phyloP scores from a whole-genome alignment of 2,113 vertebrate species.

The Anolis carolinensis region DNA sequence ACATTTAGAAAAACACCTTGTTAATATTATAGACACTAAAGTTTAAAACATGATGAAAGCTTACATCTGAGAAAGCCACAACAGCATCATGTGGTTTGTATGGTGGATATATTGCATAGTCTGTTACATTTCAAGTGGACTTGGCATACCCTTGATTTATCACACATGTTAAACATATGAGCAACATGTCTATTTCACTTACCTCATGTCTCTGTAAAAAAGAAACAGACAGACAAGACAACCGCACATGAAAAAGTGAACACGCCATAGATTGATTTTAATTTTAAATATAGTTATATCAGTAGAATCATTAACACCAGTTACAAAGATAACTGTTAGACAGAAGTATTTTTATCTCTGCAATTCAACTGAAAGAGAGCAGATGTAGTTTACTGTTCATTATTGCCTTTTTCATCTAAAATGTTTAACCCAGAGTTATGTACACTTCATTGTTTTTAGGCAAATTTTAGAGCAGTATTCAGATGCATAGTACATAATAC shows the following conservation, averaged over 20 bases:
- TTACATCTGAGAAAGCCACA: slow-evolving; percentile 29
- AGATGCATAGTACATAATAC: neutral
- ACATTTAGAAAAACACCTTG: slow-evolving; percentile 34
- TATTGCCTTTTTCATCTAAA: slow-evolving; percentile 49
- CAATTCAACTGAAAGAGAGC: slow-evolving; percentile 44
- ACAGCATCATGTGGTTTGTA: slow-evolving; percentile 52
- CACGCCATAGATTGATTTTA: slow-evolving; percentile 55
- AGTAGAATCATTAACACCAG: slow-evolving; percentile 44
- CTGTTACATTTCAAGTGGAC: slow-evolving; percentile 54
- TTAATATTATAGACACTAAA: slow-evolving; percentile 36
- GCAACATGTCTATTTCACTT: slow-evolving; percentile 18
- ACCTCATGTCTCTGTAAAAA: slow-evolving; percentile 51
- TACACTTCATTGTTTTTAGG: neutral
- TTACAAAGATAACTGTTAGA: slow-evolving; percentile 63
- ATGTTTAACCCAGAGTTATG: neutral
- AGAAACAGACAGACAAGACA: slow-evolving; percentile 36
- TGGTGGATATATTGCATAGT: slow-evolving; percentile 34
- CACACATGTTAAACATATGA: slow-evolving; percentile 48
- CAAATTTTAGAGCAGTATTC: slow-evolving; percentile 28
- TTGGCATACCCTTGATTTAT: slow-evolving; percentile 49
- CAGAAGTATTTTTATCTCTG: slow-evolving; percentile 40
- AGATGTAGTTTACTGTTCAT: slow-evolving; percentile 62
- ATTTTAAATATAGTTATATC: slow-evolving; percentile 59
- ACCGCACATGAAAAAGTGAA: slow-evolving; percentile 3
- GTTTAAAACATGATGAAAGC: slow-evolving; percentile 46